Evolutionary conservation across 2,797 vertebrate species (phyloP), one percentile per base, ranked within the genome.

Genomic region (Typhlichthys eigenmanni): DNA sequence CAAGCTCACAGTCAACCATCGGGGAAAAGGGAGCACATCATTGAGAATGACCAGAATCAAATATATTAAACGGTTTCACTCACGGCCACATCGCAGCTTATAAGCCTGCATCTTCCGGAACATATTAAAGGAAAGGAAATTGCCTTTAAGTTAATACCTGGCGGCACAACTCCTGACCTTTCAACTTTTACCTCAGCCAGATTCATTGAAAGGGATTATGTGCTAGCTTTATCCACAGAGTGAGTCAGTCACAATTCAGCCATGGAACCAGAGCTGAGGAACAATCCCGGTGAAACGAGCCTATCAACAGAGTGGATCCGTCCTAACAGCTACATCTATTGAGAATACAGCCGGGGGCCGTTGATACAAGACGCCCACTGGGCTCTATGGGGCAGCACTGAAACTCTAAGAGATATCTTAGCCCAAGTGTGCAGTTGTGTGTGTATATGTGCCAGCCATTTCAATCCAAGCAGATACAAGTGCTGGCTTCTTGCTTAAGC

Each of bases 201-300:
- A 24, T 12, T 32, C 0, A 24, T 12, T 29, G 43, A 49, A 67
- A 60, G 71, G 62, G 45, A 61, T 62, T 47, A 58, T 73, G 52
- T 72, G 74, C 74, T 62, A 57, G 47, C 63, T 68, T 61, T 24
- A 64, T 48, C 56, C 19, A 1, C 47, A 65, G 62, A 62, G 61
- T 49, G 3, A 55, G 53, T 17, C 11, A 14, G 24, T 55, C 47
- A 84, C 72, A 83, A 80, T 53, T 55, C 58, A 45, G 72, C 64
- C 52, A 63, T 62, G 78, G 47, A 85, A 80, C 48, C 19, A 66
- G 76, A 79, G 65, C 59, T 17, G 61, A 46, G 55, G 54, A 72
- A 62, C 74, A 63, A 65, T 80, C 75, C 83, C 82, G 56, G 69
- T 78, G 81, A 84, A 82, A 81, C 49, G 52, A 32, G 58, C 52